These are phyloP conservation scores for Varecia variegata DNA, from an alignment of 2,797 vertebrate species.

Conservation along the genomic window DNA sequence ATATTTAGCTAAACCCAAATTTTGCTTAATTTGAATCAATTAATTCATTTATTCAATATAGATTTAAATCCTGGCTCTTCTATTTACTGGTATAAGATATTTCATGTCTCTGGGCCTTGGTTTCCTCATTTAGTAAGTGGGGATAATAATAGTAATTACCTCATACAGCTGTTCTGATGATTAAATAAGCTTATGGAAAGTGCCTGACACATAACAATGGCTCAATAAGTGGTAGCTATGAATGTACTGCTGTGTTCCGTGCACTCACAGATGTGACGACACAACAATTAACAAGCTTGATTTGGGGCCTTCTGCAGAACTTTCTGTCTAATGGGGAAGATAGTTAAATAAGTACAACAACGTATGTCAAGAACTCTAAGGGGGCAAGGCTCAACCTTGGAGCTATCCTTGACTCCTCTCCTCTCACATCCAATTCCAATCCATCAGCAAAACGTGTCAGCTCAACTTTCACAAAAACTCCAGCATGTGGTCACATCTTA, in stretches of 20 bases:
- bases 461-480: background rate
- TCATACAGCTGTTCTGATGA: background rate
- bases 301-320: background rate
- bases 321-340: background rate
- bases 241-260: background rate
- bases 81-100: background rate
- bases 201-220: background rate
- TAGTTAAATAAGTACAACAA: background rate
- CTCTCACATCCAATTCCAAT: background rate
- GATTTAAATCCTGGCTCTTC: background rate
- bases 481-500: background rate
- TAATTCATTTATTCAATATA: background rate
- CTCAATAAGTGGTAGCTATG: background rate
- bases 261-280: background rate
- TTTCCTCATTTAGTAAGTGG: constrained; percentile 1
- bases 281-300: background rate
- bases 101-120: background rate
- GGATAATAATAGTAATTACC: background rate
- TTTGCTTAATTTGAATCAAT: constrained; percentile 33
- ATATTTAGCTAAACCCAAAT: constrained; percentile 34
- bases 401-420: background rate
- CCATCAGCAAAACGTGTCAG: background rate
- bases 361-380: background rate
- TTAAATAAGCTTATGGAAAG: constrained; percentile 3
- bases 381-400: background rate